Evolutionary conservation across 2,888 invertebrate species (phyloP).

Genomic region (Melanotus villosus): DNA sequence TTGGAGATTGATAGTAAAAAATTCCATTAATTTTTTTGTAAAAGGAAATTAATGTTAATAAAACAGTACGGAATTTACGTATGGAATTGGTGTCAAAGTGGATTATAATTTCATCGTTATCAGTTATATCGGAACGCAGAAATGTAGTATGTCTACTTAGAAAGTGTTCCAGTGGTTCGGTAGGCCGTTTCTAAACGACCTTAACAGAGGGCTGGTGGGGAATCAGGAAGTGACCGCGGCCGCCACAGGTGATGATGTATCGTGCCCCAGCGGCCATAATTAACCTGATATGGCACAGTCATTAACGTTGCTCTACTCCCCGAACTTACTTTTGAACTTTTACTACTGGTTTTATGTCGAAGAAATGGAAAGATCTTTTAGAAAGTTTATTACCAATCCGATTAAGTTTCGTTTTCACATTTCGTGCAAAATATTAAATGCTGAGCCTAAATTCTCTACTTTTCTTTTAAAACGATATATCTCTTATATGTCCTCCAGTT

Average conservation of each 20-base stretch:
- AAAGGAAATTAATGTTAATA: too few species aligned
- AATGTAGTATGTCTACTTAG: conserved; percentile 25
- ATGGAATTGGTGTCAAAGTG: neutral
- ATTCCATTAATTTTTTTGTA: too few species aligned
- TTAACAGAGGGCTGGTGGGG: conserved; percentile 50
- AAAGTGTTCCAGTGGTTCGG: conserved; percentile 51
- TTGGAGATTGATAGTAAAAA: too few species aligned
- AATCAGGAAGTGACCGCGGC: conserved; percentile 54
- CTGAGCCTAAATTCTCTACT: neutral
- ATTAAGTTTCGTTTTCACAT: conserved; percentile 30
- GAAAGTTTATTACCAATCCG: conserved; percentile 29
- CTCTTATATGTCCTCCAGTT: too few species aligned
- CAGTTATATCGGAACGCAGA: conserved; percentile 3
- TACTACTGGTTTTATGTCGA: conserved; percentile 34
- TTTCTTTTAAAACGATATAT: neutral
- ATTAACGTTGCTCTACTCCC: conserved; percentile 50
- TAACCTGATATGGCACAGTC: conserved; percentile 56
- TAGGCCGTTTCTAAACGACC: conserved; percentile 48
- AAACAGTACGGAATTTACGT: neutral
- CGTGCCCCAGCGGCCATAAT: conserved; percentile 56
- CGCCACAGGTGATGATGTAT: conserved; percentile 58
- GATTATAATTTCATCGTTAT: neutral
- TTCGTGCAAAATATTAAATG: conserved; percentile 18
- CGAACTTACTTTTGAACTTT: conserved; percentile 40
- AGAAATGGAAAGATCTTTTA: conserved; percentile 34